Percentiles rank a stretch among this genome's conserved stretches.
These are phyloP conservation scores for Corythaeola cristata DNA, from an alignment of 2,113 vertebrate species.

Conservation along the genomic window DNA sequence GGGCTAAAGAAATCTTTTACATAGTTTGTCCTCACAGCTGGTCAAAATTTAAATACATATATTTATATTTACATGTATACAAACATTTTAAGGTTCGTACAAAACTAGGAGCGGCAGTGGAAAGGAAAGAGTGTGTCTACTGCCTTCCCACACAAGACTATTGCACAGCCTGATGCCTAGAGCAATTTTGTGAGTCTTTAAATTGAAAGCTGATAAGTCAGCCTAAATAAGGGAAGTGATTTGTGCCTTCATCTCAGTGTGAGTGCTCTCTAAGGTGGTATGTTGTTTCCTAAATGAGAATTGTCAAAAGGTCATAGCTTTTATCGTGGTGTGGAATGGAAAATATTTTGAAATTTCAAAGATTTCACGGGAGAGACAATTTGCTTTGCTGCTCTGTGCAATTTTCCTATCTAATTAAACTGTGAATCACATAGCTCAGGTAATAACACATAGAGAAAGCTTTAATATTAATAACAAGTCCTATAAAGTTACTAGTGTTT, in stretches of 20 bases:
- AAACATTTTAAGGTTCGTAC: background rate
- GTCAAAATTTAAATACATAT: background rate
- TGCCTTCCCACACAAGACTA: background rate
- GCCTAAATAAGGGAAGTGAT: background rate
- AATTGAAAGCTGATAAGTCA: background rate
- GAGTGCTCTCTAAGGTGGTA: conserved; percentile 1
- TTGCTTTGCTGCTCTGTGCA: background rate
- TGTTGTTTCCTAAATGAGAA: background rate
- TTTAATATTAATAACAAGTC: conserved; percentile 42
- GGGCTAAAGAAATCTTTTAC: background rate
- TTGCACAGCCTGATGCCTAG: background rate
- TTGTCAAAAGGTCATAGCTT: background rate
- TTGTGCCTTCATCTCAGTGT: background rate
- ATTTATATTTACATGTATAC: background rate
- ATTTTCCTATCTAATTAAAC: conserved; percentile 27
- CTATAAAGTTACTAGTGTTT: background rate
- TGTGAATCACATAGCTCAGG: background rate
- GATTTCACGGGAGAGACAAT: background rate
- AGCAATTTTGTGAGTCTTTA: background rate
- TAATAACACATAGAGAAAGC: conserved; percentile 5
- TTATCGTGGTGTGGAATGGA: background rate
- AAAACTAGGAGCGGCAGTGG: background rate
- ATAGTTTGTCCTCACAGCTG: background rate
- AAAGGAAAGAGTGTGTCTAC: background rate
- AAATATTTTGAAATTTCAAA: conserved; percentile 11